Conservation (phyloP, 2,888 invertebrate species). For the Timema podura region DNA sequence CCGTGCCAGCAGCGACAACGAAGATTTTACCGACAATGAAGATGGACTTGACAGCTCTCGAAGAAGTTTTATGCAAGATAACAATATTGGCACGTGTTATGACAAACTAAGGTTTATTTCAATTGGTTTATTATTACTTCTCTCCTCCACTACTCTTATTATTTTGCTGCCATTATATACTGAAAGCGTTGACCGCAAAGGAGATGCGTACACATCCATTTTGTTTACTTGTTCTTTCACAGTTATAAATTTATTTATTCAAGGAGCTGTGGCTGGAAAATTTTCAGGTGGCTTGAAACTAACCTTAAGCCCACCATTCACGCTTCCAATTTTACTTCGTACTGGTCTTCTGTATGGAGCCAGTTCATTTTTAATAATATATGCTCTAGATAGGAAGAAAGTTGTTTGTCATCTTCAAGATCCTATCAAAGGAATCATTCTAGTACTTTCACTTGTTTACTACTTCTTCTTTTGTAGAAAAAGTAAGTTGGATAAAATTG, state of each 20-base stretch:
- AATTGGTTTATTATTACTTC: slow-evolving; percentile 46
- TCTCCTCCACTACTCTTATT: slow-evolving; percentile 49
- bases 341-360: slow-evolving; percentile 47
- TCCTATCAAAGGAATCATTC: slow-evolving; percentile 55
- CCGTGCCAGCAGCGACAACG: slow-evolving; percentile 25
- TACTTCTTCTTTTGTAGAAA: slow-evolving; percentile 58
- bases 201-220: slow-evolving; percentile 43
- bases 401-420: slow-evolving; percentile 59
- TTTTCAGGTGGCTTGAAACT: slow-evolving; percentile 38
- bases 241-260: slow-evolving; percentile 37
- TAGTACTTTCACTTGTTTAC: slow-evolving; percentile 54
- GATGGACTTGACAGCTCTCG: slow-evolving; percentile 17
- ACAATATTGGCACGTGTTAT: slow-evolving; percentile 20
- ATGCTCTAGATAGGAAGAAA: slow-evolving; percentile 50
- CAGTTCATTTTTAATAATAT: slow-evolving; percentile 49
- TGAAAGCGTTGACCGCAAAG: slow-evolving; percentile 42
- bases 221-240: slow-evolving; percentile 39
- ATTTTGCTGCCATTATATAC: slow-evolving; percentile 52
- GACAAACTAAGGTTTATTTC: slow-evolving; percentile 46
- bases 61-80: slow-evolving; percentile 13
- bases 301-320: slow-evolving; percentile 42
- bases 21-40: slow-evolving; percentile 27
- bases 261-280: slow-evolving; percentile 37
- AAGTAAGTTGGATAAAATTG: slow-evolving; percentile 44
- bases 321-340: slow-evolving; percentile 45